Evolutionary conservation across 2,888 invertebrate species (phyloP).

Genomic region (Idaea straminata): DNA sequence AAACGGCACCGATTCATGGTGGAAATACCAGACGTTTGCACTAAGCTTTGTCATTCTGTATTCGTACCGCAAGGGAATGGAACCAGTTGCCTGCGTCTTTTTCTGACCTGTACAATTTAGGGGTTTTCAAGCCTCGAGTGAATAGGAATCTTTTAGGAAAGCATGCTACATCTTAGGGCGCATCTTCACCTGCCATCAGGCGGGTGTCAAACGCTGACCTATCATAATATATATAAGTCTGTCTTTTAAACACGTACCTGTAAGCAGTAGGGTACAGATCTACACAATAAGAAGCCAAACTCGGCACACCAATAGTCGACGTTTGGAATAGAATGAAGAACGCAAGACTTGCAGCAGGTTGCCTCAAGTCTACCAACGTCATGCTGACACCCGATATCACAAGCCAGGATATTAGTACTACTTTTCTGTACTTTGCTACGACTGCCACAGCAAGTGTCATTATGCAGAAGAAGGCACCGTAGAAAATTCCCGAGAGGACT

Average conservation of each 20-base stretch:
- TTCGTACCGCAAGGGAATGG: too few species aligned
- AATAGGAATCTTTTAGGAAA: too few species aligned
- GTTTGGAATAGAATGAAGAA: constrained; percentile 49
- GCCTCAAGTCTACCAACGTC: constrained; percentile 66
- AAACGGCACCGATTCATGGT: too few species aligned
- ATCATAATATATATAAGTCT: background rate
- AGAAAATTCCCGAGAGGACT: constrained; percentile 79
- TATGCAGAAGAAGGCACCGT: constrained; percentile 78
- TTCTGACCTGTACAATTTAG: too few species aligned
- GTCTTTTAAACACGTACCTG: constrained; percentile 37
- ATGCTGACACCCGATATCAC: constrained; percentile 74
- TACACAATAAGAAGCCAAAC: constrained; percentile 48
- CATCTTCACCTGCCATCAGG: too few species aligned
- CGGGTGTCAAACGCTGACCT: too few species aligned
- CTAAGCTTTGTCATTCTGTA: too few species aligned
- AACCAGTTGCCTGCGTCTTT: too few species aligned
- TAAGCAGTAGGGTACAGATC: constrained; percentile 56
- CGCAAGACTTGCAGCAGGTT: constrained; percentile 44
- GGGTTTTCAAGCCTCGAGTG: too few species aligned
- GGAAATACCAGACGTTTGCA: too few species aligned
- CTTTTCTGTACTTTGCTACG: constrained; percentile 74
- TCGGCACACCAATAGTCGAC: constrained; percentile 44
- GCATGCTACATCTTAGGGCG: too few species aligned
- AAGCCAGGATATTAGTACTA: constrained; percentile 60
- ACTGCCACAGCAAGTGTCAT: constrained; percentile 66